Evolutionary conservation across 64 coral and sea anemone species (phyloP), one percentile per base, ranked within the genome.

Genomic region (Pocillopora damicornis): DNA sequence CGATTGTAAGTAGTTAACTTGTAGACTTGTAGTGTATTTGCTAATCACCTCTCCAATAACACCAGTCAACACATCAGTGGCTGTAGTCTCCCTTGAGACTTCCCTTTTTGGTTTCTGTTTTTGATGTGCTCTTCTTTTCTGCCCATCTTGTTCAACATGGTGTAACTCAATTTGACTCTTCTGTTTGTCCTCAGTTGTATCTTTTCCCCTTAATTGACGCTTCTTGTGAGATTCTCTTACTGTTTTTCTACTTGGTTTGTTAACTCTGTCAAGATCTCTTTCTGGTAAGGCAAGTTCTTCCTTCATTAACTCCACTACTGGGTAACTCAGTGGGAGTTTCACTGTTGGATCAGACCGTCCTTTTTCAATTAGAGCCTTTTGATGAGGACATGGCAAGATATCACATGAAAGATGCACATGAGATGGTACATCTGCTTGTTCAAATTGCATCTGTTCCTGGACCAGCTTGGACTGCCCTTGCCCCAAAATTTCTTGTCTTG

Each of bases 351-450:
- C 20, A 25, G 64, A 56, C 5, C 65, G 14, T 34, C 11, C 64
- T 13, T 73, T 73, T 73, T 85, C 81, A 85, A 85, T 85, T 13
- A 85, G 81, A 65, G 64, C 35, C 72, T 15, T 85, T 85, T 88
- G 86, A 77, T 88, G 86, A 20, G 82, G 75, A 79, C 90, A 92
- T 59, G 90, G 90, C 73, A 92, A 65, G 65, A 92, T 92, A 26
- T 92, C 90, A 87, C 90, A 92, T 61, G 83, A 80, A 37, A 92
- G 84, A 51, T 92, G 90, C 90, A 92, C 79, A 37, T 87, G 90
- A 59, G 90, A 86, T 37, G 68, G 76, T 20, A 92, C 37, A 9
- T 74, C 17, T 4, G 18, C 62, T 56, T 35, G 15, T 81, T 60
- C 23, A 60, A 81, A 61, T 63, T 74, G 26, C 5, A 37, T 23